Conservation (phyloP, 2,113 vertebrate species). For the Porphyrio hochstetteri region DNA sequence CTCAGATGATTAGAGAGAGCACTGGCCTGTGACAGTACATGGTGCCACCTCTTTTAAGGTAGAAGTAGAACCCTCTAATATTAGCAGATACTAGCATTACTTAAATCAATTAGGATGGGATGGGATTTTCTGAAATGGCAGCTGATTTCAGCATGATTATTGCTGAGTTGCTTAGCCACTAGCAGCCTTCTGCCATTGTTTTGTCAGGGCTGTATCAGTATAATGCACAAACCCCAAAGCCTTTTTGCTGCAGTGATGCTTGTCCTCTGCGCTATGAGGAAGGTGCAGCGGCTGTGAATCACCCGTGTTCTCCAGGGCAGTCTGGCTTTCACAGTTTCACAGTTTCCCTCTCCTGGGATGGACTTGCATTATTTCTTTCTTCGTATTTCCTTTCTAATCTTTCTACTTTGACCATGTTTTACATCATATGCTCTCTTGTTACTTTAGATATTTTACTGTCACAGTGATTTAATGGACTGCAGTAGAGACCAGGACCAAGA, state of each 20-base stretch:
- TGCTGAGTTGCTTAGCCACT: background rate
- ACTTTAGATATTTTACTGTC: background rate
- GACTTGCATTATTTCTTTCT: background rate
- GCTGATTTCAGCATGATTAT: background rate
- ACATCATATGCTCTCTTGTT: background rate
- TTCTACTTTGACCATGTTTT: background rate
- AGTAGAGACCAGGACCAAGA: background rate
- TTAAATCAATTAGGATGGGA: background rate
- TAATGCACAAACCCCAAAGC: background rate
- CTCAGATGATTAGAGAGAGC: background rate
- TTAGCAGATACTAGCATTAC: background rate
- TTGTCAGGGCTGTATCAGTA: background rate
- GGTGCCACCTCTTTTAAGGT: background rate
- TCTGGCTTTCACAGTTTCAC: background rate
- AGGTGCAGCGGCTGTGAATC: background rate
- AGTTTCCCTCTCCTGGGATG: background rate
- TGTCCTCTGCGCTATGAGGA: background rate
- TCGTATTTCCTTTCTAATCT: background rate
- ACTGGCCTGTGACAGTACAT: background rate
- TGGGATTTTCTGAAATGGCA: background rate
- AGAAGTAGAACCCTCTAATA: background rate
- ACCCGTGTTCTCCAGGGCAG: rapidly evolving
- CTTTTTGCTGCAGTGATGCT: background rate
- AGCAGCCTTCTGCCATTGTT: background rate
- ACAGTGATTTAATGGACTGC: background rate